Conservation (phyloP, 2,113 vertebrate species). For the Gopherus flavomarginatus region DNA sequence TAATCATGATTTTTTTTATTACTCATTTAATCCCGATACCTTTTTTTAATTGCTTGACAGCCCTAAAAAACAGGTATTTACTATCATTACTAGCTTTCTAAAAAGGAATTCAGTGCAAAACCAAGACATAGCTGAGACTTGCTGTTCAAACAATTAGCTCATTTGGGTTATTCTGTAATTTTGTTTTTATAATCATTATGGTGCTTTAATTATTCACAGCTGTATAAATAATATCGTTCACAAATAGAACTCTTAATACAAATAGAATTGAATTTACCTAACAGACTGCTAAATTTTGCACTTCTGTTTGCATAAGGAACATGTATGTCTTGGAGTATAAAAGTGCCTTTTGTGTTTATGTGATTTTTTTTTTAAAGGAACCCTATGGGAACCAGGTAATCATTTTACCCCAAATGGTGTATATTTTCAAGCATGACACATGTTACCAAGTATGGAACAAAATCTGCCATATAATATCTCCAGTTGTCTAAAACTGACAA, state of each 20-base stretch:
- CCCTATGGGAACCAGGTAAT: conserved; percentile 44
- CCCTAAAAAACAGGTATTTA: background rate
- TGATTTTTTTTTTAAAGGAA: background rate
- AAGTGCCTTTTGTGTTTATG: conserved; percentile 47
- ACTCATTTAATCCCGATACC: too few species aligned
- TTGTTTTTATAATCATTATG: conserved; percentile 40
- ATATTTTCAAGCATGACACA: conserved; percentile 59
- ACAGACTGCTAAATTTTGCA: conserved; percentile 51
- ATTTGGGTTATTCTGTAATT: conserved; percentile 36
- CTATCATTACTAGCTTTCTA: background rate
- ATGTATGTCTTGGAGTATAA: conserved; percentile 53
- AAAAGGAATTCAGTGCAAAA: background rate
- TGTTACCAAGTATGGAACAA: conserved; percentile 52
- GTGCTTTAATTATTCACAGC: conserved; percentile 56
- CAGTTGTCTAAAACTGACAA: conserved; percentile 56
- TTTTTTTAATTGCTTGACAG: too few species aligned
- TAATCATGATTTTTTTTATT: too few species aligned
- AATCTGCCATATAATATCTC: conserved; percentile 37
- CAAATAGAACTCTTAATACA: conserved; percentile 29
- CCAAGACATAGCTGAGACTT: background rate
- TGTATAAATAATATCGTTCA: conserved; percentile 70
- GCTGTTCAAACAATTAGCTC: conserved; percentile 8
- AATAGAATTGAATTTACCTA: too few species aligned
- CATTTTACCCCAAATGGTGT: conserved; percentile 50
- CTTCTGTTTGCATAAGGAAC: conserved; percentile 62